Conservation (phyloP, 2,888 invertebrate genomes). For the Oscheius myriophilus region DNA sequence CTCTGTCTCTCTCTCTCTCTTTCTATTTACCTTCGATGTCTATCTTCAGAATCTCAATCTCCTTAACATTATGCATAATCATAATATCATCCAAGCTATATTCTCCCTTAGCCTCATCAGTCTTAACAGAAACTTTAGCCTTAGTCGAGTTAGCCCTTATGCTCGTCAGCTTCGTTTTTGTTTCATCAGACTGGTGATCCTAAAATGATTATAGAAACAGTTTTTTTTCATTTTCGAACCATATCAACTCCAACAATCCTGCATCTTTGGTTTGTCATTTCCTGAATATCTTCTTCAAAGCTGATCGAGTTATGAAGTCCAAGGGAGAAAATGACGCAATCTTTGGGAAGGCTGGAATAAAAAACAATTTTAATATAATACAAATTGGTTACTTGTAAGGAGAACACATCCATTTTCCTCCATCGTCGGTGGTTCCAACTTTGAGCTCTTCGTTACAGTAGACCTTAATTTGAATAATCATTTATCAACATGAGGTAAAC, state of each 20-base stretch:
- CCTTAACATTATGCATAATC: neutral
- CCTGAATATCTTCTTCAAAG: neutral
- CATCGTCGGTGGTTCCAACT: constrained; percentile 35
- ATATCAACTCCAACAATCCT: neutral
- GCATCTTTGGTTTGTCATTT: neutral
- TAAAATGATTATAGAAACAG: too few species aligned
- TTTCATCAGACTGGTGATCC: too few species aligned
- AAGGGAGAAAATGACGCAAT: constrained; percentile 4
- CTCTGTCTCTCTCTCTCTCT: too few species aligned
- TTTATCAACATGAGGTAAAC: too few species aligned
- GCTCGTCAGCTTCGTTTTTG: too few species aligned
- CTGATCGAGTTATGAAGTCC: neutral
- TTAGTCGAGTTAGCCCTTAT: too few species aligned
- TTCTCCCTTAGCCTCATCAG: too few species aligned
- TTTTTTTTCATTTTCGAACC: too few species aligned
- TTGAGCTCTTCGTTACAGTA: constrained; percentile 32
- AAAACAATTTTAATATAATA: neutral
- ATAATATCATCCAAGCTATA: neutral
- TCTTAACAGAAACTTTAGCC: too few species aligned
- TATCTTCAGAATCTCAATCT: constrained; percentile 37
- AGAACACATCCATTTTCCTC: constrained; percentile 40
- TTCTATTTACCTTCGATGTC: constrained; percentile 38
- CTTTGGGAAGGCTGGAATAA: neutral
- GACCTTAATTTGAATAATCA: neutral
- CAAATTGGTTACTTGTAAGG: constrained; percentile 31